phyloP scores from a whole-genome alignment of 2,113 vertebrate species.

The Lagopus leucura region DNA sequence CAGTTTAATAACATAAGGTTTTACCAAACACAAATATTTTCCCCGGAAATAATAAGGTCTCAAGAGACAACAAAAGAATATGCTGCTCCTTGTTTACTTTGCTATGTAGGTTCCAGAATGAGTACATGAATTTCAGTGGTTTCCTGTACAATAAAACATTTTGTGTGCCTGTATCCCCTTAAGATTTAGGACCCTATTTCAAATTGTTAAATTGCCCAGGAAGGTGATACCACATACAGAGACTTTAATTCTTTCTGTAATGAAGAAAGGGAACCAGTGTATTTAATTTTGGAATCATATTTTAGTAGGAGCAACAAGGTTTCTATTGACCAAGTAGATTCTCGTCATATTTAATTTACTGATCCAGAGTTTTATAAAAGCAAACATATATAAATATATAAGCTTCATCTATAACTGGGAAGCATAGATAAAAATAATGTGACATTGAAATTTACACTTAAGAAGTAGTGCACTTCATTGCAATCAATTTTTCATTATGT shows the following conservation, averaged over 20 bases:
- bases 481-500: constrained; percentile 87
- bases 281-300: constrained; percentile 82
- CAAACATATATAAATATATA: constrained; percentile 79
- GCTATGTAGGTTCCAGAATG: constrained; percentile 3
- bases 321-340: constrained; percentile 78
- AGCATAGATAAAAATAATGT: constrained; percentile 85
- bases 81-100: constrained; percentile 25
- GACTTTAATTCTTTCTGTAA: constrained; percentile 75
- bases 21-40: constrained; percentile 47
- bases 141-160: not conserved
- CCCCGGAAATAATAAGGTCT: constrained; percentile 71
- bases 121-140: constrained; percentile 29
- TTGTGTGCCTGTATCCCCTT: constrained; percentile 16
- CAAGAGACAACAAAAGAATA: constrained; percentile 62
- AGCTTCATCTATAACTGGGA: constrained; percentile 80
- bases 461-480: constrained; percentile 76
- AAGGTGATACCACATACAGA: constrained; percentile 61
- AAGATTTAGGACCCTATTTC: constrained; percentile 72
- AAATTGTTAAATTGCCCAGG: constrained; percentile 65
- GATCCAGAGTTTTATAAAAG: constrained; percentile 72
- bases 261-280: constrained; percentile 71
- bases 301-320: constrained; percentile 74
- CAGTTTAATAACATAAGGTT: not conserved
- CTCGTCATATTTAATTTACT: constrained; percentile 79
- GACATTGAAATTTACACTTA: constrained; percentile 85